A percentile compares a stretch with the other conserved stretches of the same genome.
Conservation (phyloP, 1,140 invertebrate genomes). For the Drosophila nannoptera region DNA sequence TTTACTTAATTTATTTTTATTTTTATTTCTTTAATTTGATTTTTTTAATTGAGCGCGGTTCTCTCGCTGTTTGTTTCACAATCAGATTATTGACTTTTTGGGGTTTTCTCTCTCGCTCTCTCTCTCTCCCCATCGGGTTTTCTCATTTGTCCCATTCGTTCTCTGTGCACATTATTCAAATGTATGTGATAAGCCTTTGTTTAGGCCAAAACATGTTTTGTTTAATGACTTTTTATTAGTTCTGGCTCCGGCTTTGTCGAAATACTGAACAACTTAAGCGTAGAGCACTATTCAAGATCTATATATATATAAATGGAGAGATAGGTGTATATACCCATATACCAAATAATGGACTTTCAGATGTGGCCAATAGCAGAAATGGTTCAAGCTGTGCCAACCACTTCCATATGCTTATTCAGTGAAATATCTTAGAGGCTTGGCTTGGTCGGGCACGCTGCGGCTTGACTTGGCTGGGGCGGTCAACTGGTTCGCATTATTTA, state of each 20-base stretch:
- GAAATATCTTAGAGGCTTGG: conserved; percentile 46
- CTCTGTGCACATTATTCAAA: conserved; percentile 65
- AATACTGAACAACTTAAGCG: conserved; percentile 27
- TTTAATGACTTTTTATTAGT: conserved; percentile 75
- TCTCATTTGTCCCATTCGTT: conserved; percentile 10
- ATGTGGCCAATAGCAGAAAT: conserved; percentile 29
- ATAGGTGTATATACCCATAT: not conserved
- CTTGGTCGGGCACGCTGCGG: too few species aligned
- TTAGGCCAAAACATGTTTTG: conserved; percentile 70
- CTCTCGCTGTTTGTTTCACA: conserved; percentile 41
- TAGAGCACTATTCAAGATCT: conserved; percentile 4
- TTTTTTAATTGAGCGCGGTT: conserved; percentile 58
- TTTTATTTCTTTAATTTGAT: conserved; percentile 74
- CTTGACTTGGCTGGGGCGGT: conserved; percentile 40
- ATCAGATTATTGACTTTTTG: conserved; percentile 73
- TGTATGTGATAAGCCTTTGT: conserved; percentile 68
- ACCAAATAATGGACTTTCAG: not conserved
- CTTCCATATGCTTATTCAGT: conserved; percentile 45
- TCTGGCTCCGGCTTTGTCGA: conserved; percentile 31
- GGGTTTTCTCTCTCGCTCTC: conserved; percentile 25
- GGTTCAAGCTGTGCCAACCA: conserved; percentile 39
- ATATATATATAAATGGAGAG: conserved; percentile 1
- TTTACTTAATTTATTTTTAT: conserved; percentile 71
- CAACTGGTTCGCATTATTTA: conserved; percentile 59
- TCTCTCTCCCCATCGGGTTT: not conserved